Evolutionary conservation across 2,888 invertebrate species (phyloP).

Genomic region (Pollenia angustigena): DNA sequence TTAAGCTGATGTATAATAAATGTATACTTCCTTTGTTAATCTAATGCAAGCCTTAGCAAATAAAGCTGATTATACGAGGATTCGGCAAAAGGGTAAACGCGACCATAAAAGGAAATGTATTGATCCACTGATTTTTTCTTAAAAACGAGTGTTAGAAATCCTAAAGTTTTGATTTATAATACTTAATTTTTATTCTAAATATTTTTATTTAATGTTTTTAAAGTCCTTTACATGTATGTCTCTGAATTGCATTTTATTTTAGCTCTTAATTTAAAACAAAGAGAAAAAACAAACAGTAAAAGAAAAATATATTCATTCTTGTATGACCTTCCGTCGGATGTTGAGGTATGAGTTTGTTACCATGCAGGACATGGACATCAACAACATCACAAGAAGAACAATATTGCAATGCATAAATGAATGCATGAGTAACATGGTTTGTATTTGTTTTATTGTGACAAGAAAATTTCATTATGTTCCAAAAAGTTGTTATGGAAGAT

Average conservation of each 20-base stretch:
- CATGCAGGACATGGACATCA: constrained; percentile 39
- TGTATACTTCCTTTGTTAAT: too few relatives aligned
- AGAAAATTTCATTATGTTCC: constrained; percentile 73
- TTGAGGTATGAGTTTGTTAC: constrained; percentile 64
- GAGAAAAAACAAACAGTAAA: background rate
- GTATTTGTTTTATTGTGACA: constrained; percentile 73
- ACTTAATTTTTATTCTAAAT: background rate
- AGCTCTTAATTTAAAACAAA: constrained; percentile 28
- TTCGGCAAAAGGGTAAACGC: too few relatives aligned
- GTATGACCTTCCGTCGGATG: constrained; percentile 70
- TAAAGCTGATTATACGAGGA: too few relatives aligned
- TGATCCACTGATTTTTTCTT: too few relatives aligned
- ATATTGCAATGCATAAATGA: constrained; percentile 56
- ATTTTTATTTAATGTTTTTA: constrained; percentile 7
- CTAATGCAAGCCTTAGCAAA: too few relatives aligned
- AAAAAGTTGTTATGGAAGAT: constrained; percentile 56
- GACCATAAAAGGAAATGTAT: too few relatives aligned
- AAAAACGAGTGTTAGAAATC: too few relatives aligned
- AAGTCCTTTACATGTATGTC: constrained; percentile 1
- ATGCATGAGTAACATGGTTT: constrained; percentile 54
- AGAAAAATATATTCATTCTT: constrained; percentile 31
- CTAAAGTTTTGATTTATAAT: background rate
- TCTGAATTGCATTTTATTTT: constrained; percentile 15
- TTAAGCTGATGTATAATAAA: too few relatives aligned
- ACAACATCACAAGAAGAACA: background rate